Conservation (phyloP, 1,140 invertebrate species). For the Zaprionus davidi region DNA sequence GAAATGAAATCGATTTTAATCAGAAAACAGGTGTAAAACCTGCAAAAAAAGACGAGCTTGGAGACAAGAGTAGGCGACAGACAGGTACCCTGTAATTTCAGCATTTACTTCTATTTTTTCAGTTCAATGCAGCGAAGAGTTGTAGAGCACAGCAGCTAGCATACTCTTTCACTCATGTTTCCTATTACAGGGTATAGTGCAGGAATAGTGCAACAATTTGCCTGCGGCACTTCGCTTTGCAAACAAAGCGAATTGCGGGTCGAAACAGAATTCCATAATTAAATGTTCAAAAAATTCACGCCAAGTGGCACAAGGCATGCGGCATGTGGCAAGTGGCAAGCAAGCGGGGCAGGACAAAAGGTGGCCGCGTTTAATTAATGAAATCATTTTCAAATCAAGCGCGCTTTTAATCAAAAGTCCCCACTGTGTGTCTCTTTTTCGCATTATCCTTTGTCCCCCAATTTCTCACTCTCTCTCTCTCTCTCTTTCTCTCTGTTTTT, state of each 20-base stretch:
- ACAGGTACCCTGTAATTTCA: not conserved
- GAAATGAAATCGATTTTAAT: not conserved
- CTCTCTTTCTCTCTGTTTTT: not conserved
- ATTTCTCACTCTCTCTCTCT: slow-evolving; percentile 15
- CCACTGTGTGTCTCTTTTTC: not conserved
- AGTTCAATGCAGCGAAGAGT: not conserved
- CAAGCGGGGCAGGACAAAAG: slow-evolving; percentile 3
- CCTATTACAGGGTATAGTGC: not conserved
- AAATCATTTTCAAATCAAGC: slow-evolving; percentile 76
- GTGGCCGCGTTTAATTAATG: slow-evolving; percentile 63
- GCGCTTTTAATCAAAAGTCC: slow-evolving; percentile 66
- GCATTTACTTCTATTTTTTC: not conserved
- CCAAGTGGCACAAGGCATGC: not conserved
- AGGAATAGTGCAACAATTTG: slow-evolving; percentile 13
- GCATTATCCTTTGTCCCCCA: slow-evolving; percentile 34
- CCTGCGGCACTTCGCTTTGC: not conserved
- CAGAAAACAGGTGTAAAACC: not conserved
- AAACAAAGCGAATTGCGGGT: slow-evolving; percentile 4
- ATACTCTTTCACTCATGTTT: not conserved
- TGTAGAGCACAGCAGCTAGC: not conserved
- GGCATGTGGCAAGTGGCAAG: not conserved
- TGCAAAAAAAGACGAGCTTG: not conserved
- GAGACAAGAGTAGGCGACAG: not conserved
- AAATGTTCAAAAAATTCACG: slow-evolving; percentile 31
- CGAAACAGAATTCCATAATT: slow-evolving; percentile 16